Base-by-base conservation (phyloP, 2,113 vertebrate species). In the Hemibagrus wyckioides region DNA sequence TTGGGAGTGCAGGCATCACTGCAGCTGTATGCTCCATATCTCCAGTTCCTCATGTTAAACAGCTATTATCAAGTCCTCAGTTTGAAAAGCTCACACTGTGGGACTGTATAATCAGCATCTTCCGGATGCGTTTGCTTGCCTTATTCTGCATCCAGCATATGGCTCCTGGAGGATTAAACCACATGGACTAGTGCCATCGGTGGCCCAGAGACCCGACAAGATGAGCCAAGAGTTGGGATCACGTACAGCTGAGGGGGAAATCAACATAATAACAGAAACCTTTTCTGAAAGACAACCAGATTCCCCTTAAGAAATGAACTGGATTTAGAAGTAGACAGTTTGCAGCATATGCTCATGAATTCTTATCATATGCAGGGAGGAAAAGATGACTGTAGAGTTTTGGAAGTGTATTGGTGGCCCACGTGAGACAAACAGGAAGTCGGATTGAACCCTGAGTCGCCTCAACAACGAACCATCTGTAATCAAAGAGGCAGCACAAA, bases 81-180 rank as follows among this genome's bases (percentile, higher is more conserved):
- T 80, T 21, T 80, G 30, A 80, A 80, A 80, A 80, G 50, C 77
- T 56, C 19, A 80, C 77, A 56, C 52, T 57, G 9, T 54, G 28
- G 11, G 50, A 36, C n/a, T 69, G 61, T 83, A 59, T 52, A 59
- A 7, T 82, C 65, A 63, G 25, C 48, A 39, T 81, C 59, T 69
- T 87, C 25, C 77, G 59, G 88, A 73, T 89, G 90, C 93, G 89
- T 71, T 73, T 93, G 91, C 90, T 90, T 71, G 87, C 84, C 71
- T 91, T 13, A 15, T 93, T 91, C 91, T 88, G 89, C 14, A 89
- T 90, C 90, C 90, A 90, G 91, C 92, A 93, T 93, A 93, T 94
- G 93, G 92, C 87, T 92, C 92, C 89, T 86, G 50, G 21, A 91
- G 92, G 93, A 94, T 94, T 94, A 93, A 88, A 91, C 90, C 90